phyloP scores from a whole-genome alignment of 2,888 invertebrate species.

The Gortyna flavago region DNA sequence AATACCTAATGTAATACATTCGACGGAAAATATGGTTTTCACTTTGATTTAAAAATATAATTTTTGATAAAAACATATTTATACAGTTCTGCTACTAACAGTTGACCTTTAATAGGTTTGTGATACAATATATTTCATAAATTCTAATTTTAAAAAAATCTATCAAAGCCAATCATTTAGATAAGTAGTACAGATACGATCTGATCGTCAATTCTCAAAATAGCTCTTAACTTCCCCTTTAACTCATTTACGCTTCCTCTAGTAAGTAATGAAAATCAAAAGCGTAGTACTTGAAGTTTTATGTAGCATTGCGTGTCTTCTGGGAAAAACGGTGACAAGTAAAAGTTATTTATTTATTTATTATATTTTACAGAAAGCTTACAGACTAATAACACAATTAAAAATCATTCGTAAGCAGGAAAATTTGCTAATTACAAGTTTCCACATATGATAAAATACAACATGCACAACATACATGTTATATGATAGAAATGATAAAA shows the following conservation, averaged over 20 bases:
- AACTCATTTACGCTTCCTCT: not conserved
- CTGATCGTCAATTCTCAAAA: constrained; percentile 2
- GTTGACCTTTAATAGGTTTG: not conserved
- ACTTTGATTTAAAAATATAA: not conserved
- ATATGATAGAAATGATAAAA: not conserved
- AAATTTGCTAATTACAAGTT: too few relatives aligned
- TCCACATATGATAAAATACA: too few relatives aligned
- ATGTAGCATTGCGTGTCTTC: not conserved
- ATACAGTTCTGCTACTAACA: too few relatives aligned
- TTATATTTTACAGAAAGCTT: too few relatives aligned
- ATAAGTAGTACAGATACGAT: not conserved
- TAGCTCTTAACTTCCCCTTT: not conserved
- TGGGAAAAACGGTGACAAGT: not conserved
- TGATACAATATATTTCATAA: not conserved
- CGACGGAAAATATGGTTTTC: not conserved
- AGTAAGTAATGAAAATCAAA: not conserved
- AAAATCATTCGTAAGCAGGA: too few relatives aligned
- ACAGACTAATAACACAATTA: too few relatives aligned
- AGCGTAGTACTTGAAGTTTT: not conserved
- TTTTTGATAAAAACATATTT: not conserved
- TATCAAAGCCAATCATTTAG: not conserved
- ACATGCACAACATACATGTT: too few relatives aligned
- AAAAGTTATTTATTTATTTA: too few relatives aligned
- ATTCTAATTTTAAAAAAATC: not conserved
- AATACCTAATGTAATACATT: constrained; percentile 27